These are phyloP conservation scores for Helarctos malayanus DNA, from an alignment of 2,797 vertebrate species.

Conservation along the genomic window DNA sequence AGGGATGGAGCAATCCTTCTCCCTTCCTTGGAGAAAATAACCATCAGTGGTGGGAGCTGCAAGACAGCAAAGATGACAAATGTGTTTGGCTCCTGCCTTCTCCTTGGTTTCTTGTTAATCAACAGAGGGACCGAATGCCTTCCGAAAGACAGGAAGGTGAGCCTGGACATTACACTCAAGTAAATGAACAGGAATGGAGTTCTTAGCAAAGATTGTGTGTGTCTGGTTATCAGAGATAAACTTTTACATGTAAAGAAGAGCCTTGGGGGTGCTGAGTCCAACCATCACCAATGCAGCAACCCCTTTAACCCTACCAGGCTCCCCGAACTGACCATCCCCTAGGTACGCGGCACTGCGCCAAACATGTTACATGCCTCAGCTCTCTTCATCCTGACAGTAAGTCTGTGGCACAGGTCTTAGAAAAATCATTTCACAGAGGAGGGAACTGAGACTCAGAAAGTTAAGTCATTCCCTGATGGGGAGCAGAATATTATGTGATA, in stretches of 20 bases:
- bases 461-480: neutral
- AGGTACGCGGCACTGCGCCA: neutral
- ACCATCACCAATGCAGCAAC: neutral
- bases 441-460: conserved; percentile 58
- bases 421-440: conserved; percentile 62
- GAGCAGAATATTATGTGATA: conserved; percentile 1
- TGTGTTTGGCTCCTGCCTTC: conserved; percentile 35
- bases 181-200: neutral
- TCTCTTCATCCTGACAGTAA: neutral
- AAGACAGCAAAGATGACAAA: conserved; percentile 68
- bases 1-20: neutral
- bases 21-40: conserved; percentile 19
- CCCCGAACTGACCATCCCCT: neutral
- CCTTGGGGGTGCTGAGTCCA: neutral
- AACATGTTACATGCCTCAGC: neutral
- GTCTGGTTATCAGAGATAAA: conserved; percentile 2
- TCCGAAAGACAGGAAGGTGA: conserved; percentile 67
- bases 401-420: neutral
- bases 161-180: neutral
- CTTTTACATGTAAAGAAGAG: neutral
- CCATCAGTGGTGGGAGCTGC: neutral
- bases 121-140: conserved; percentile 49
- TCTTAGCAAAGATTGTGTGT: conserved; percentile 8
- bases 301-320: neutral
- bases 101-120: conserved; percentile 67